Conservation (phyloP, 2,888 invertebrate species). For the Branchipolynoe longqiensis region DNA sequence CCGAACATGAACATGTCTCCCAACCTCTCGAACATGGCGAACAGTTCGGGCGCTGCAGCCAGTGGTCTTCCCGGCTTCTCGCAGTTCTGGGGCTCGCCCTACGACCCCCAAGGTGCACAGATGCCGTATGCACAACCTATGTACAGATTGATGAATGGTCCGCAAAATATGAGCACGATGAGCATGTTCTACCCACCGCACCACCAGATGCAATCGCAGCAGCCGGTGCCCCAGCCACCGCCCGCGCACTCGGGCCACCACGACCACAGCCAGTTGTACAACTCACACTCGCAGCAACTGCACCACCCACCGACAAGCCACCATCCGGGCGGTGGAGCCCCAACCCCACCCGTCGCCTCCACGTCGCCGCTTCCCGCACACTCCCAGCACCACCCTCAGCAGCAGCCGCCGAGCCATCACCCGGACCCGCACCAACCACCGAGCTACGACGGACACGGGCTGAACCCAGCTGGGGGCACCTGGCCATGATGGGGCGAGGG, state of each 20-base stretch:
- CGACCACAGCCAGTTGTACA: constrained; percentile 11
- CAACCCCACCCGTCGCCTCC: constrained; percentile 43
- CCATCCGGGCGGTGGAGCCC: constrained; percentile 30
- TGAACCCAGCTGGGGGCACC: constrained; percentile 14
- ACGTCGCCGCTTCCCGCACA: constrained; percentile 42
- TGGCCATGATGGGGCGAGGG: constrained; percentile 48
- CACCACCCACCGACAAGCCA: constrained; percentile 22
- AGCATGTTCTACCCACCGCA: constrained; percentile 51
- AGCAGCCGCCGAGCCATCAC: not conserved
- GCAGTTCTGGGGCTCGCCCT: constrained; percentile 60
- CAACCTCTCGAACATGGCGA: constrained; percentile 14
- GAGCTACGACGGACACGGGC: constrained; percentile 36
- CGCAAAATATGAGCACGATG: constrained; percentile 48
- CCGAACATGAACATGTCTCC: constrained; percentile 56
- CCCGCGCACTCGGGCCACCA: constrained; percentile 48
- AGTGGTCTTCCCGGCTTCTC: constrained; percentile 53
- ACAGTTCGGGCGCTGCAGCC: constrained; percentile 50
- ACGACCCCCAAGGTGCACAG: constrained; percentile 50
- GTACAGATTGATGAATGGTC: constrained; percentile 55
- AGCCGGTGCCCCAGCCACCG: constrained; percentile 37
- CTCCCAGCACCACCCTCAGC: constrained; percentile 45
- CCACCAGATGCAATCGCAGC: constrained; percentile 53
- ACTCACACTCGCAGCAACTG: constrained; percentile 40
- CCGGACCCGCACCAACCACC: constrained; percentile 16
- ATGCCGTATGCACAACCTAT: constrained; percentile 49